Evolutionary conservation across 2,888 invertebrate species (phyloP).

Genomic region (Sinhomidia bicolor): DNA sequence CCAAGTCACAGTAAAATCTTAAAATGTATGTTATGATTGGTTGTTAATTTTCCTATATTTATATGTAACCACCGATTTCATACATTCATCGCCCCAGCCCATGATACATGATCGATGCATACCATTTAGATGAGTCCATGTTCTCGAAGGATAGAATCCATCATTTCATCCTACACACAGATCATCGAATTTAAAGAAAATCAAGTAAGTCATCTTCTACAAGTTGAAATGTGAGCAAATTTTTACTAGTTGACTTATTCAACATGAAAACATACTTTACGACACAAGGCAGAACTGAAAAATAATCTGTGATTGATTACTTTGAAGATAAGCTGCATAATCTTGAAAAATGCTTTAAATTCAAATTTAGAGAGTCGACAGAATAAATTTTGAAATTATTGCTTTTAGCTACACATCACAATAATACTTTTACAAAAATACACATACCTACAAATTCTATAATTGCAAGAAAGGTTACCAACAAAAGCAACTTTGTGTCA

Average conservation of each 20-base stretch:
- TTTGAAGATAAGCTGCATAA: neutral
- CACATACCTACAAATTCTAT: too few species aligned
- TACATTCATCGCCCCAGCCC: neutral
- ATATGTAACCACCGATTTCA: neutral
- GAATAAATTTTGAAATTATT: too few species aligned
- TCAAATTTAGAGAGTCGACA: too few species aligned
- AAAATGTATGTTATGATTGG: neutral
- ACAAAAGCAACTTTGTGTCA: too few species aligned
- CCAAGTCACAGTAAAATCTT: neutral
- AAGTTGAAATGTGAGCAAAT: neutral
- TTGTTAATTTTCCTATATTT: neutral
- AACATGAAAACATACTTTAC: neutral
- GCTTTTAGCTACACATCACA: too few species aligned
- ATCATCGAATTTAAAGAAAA: conserved; percentile 29
- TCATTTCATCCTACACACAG: conserved; percentile 82
- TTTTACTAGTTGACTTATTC: neutral
- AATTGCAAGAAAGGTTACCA: too few species aligned
- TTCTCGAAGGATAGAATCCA: conserved; percentile 82
- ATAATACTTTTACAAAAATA: too few species aligned
- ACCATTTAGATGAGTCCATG: conserved; percentile 81
- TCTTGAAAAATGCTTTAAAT: too few species aligned
- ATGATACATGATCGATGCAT: neutral
- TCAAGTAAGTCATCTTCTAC: neutral
- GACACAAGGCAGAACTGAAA: neutral
- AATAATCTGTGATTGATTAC: too few species aligned